Conservation (phyloP, 2,797 vertebrate species). For the Hippoglossus hippoglossus region DNA sequence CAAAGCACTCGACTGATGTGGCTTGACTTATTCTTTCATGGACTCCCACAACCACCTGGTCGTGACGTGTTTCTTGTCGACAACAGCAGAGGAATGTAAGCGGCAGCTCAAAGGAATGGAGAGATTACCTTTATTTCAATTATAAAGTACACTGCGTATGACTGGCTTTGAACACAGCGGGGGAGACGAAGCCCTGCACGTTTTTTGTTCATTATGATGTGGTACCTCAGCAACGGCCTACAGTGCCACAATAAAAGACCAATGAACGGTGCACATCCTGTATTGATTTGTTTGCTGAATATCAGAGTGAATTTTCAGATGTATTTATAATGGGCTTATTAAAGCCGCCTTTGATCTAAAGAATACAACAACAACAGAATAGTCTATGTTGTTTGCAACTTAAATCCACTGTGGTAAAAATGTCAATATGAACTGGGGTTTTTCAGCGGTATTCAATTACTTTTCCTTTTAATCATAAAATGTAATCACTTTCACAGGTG, state of each 20-base stretch:
- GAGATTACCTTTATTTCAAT: constrained; percentile 85
- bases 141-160: constrained; percentile 80
- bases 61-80: constrained; percentile 42
- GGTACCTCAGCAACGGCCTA: constrained; percentile 73
- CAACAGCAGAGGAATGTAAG: constrained; percentile 61
- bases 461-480: constrained; percentile 76
- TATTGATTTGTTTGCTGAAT: constrained; percentile 89
- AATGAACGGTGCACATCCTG: constrained; percentile 83
- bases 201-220: constrained; percentile 81
- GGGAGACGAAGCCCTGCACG: constrained; percentile 67
- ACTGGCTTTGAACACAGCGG: constrained; percentile 86
- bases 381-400: constrained; percentile 72
- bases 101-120: constrained; percentile 76
- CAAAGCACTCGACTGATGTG: constrained; percentile 16
- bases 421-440: constrained; percentile 68
- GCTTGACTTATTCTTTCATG: constrained; percentile 28
- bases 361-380: constrained; percentile 83
- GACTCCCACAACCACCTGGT: constrained; percentile 34
- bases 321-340: constrained; percentile 89
- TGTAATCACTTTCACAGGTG: constrained; percentile 63
- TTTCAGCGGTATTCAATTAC: constrained; percentile 65
- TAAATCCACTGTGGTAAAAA: constrained; percentile 60
- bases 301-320: constrained; percentile 86
- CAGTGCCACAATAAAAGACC: constrained; percentile 80
- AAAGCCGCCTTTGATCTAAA: constrained; percentile 86